Conservation (phyloP, 1,140 invertebrate species). For the Protaetia brevitarsis region DNA sequence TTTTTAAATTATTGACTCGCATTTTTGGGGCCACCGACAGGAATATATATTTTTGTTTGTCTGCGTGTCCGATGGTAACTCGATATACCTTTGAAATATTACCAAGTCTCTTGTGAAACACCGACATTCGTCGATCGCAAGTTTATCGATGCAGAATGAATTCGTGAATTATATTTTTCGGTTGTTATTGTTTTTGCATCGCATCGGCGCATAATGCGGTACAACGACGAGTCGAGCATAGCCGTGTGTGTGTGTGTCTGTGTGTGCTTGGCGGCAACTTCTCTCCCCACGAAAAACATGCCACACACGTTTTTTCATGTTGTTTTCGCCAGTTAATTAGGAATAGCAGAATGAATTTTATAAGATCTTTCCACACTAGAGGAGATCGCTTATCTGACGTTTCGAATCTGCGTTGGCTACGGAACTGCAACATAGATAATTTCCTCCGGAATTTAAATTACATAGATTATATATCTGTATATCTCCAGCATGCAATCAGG, state of each 20-base stretch:
- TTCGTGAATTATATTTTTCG: constrained; percentile 11
- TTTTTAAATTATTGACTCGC: constrained; percentile 7
- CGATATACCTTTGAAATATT: constrained; percentile 16
- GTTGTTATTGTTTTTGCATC: constrained; percentile 16
- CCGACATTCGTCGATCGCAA: constrained; percentile 1
- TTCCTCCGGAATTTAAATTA: too few relatives aligned
- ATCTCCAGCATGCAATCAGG: too few relatives aligned
- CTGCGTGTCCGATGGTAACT: constrained; percentile 12
- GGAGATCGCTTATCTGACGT: background rate
- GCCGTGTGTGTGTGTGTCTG: background rate
- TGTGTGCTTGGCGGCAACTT: background rate
- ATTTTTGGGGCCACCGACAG: constrained; percentile 12
- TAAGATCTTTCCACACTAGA: background rate
- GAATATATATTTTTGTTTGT: constrained; percentile 16
- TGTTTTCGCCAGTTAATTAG: background rate
- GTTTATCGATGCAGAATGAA: constrained; percentile 5
- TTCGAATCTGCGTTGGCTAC: background rate
- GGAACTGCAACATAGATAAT: too few relatives aligned
- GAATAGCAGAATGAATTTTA: background rate
- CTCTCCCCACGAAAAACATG: background rate
- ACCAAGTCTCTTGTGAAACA: background rate
- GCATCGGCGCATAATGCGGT: constrained; percentile 4
- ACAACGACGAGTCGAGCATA: background rate
- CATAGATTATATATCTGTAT: too few relatives aligned
- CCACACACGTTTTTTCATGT: background rate